A percentile compares a stretch with the other conserved stretches of the same genome.
These are phyloP conservation scores for Rhyacophila brunnea DNA, from an alignment of 1,140 invertebrate species.

Conservation along the genomic window DNA sequence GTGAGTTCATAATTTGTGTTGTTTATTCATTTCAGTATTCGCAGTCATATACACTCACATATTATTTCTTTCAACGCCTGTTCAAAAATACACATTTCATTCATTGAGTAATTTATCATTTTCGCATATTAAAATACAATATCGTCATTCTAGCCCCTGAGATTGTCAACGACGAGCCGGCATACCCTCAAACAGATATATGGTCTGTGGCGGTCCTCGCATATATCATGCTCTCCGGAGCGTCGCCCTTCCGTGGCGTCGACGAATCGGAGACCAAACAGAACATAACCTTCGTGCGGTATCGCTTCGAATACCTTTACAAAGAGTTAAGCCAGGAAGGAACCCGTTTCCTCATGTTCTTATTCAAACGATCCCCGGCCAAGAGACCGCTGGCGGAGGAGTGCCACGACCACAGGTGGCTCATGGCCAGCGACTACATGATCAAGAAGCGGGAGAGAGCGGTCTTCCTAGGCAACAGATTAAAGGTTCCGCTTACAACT, in stretches of 20 bases:
- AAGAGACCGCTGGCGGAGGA: conserved; percentile 92
- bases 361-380: conserved; percentile 92
- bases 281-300: conserved; percentile 91
- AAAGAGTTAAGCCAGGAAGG: conserved; percentile 93
- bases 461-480: conserved; percentile 77
- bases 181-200: conserved; percentile 88
- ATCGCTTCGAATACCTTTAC: conserved; percentile 91
- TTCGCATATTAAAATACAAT: not conserved
- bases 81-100: not conserved
- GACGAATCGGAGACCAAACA: conserved; percentile 82
- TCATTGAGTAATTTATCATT: not conserved
- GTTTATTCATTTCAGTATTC: not conserved
- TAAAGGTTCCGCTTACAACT: conserved; percentile 59
- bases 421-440: conserved; percentile 88
- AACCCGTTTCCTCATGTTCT: conserved; percentile 89
- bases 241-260: conserved; percentile 85
- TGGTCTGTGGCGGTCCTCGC: conserved; percentile 93
- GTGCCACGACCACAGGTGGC: conserved; percentile 93
- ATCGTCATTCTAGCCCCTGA: conserved; percentile 76
- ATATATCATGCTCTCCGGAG: conserved; percentile 92
- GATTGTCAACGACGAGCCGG: conserved; percentile 80
- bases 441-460: conserved; percentile 87
- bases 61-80: conserved; percentile 3
- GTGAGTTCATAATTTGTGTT: conserved; percentile 45
- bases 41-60: not conserved